Conservation (phyloP, 2,113 vertebrate genomes). For the Sinocyclocheilus grahami region DNA sequence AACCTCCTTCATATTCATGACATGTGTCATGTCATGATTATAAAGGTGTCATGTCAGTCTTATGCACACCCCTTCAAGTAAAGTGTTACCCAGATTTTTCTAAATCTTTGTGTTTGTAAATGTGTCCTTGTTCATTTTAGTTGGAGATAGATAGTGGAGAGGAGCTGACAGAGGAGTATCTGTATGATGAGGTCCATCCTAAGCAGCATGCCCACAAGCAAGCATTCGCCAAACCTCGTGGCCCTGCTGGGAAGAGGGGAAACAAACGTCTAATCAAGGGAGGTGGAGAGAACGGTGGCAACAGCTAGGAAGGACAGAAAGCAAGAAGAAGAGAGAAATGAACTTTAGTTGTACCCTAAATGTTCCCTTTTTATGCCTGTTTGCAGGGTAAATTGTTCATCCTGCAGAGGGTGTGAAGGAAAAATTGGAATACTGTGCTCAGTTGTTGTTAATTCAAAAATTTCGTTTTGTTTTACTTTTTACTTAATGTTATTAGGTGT, state of each 20-base stretch:
- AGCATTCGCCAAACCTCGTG: constrained; percentile 94
- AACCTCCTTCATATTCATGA: too few relatives aligned
- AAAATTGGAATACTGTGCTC: not conserved
- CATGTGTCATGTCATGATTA: too few relatives aligned
- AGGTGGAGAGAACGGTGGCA: constrained; percentile 81
- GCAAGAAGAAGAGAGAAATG: constrained; percentile 48
- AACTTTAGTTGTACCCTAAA: constrained; percentile 37
- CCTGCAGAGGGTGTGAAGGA: not conserved
- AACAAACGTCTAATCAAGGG: constrained; percentile 94
- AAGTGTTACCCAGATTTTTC: too few relatives aligned
- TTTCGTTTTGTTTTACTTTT: constrained; percentile 22
- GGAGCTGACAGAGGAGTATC: constrained; percentile 89
- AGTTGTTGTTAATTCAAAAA: constrained; percentile 10
- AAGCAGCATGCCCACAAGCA: constrained; percentile 93
- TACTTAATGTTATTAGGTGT: constrained; percentile 25
- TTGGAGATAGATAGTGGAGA: constrained; percentile 91
- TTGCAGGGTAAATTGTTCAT: not conserved
- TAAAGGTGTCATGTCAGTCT: too few relatives aligned
- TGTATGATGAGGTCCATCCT: constrained; percentile 96
- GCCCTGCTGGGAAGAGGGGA: constrained; percentile 92
- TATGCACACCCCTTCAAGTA: too few relatives aligned
- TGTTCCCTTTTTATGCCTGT: not conserved
- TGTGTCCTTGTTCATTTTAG: constrained; percentile 64
- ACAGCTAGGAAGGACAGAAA: constrained; percentile 73
- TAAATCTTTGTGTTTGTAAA: not conserved